These are phyloP conservation scores for Suncus etruscus DNA, from an alignment of 2,113 vertebrate species.

Conservation along the genomic window DNA sequence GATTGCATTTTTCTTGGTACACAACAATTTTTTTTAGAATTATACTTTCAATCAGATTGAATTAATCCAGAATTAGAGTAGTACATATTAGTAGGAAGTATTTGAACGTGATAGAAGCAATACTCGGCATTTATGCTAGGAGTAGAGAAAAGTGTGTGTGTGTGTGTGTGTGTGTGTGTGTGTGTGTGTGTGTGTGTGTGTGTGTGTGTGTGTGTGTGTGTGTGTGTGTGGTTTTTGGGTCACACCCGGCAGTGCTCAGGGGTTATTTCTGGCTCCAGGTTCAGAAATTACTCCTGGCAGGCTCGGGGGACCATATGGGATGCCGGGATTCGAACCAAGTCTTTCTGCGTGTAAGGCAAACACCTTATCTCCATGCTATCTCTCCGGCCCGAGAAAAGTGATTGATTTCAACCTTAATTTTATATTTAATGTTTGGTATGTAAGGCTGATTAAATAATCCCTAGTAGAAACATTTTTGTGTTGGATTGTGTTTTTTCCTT, in stretches of 20 bases:
- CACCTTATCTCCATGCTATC: too few relatives aligned
- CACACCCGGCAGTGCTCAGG: too few relatives aligned
- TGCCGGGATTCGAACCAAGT: too few relatives aligned
- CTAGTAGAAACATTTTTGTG: neutral
- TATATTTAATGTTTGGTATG: neutral
- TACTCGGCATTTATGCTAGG: neutral
- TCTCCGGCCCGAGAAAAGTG: neutral
- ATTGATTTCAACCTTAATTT: neutral
- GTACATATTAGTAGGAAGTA: neutral
- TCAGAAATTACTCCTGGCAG: too few relatives aligned
- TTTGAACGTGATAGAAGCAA: neutral
- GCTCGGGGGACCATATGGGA: too few relatives aligned
- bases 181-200: too few relatives aligned
- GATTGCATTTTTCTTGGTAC: slow-evolving; percentile 38
- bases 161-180: too few relatives aligned
- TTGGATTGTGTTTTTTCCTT: slow-evolving; percentile 11
- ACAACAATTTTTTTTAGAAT: neutral
- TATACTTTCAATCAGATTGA: neutral
- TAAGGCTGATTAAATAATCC: neutral
- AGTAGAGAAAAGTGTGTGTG: neutral
- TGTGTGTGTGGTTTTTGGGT: too few relatives aligned
- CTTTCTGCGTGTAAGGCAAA: too few relatives aligned
- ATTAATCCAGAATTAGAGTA: neutral
- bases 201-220: too few relatives aligned
- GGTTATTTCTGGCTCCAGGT: too few relatives aligned